Base-by-base conservation (phyloP, 53 echinoderm and acorn worm genomes). In the Echinarachnius parma region DNA sequence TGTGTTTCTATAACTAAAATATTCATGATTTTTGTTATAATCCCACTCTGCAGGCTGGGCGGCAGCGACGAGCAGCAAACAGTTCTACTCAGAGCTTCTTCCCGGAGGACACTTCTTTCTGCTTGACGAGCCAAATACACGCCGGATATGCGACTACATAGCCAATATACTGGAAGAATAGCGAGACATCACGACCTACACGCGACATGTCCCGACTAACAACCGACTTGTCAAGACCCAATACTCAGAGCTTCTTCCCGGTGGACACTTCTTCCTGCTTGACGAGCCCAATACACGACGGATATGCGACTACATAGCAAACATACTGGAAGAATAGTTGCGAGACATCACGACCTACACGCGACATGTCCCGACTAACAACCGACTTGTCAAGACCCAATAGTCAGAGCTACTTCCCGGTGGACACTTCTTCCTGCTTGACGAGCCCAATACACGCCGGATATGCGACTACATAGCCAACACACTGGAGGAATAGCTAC, bases 31-130 rank as follows among this genome's bases (percentile, higher is more conserved):
- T 39, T 9, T 39, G 7, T 39, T 39, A 7, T 39, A 13, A 9
- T 9, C 7, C 42, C 7, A 39, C 13, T 39, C 13, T 39, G 5
- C 59, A 89, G 89, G 75, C 34, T 89, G 89, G 89, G 62, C 63
- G 15, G 67, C 76, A 8, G 48, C 80, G 36, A 79, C 67, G 13
- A 84, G 60, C 31, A 76, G 77, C 22, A 29, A 50, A 39, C 21
- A 21, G 4, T 89, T 89, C 46, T 34, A 64, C 14, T 52, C 35
- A 11, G 61, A 76, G 28, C 65, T 80, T 5, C 52, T 89, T 35
- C 84, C 89, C 0, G 89, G 89, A 0, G 89, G 84, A 29, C 89
- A 89, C 37, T 89, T 89, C 52, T 89, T 80, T 36, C 64, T 89
- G 4, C 62, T 74, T 19, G 45, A 89, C 10, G 74, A 78, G 24